These are phyloP conservation scores for Nymphalis urticae DNA, from an alignment of 2,888 invertebrate genomes.

Conservation along the genomic window DNA sequence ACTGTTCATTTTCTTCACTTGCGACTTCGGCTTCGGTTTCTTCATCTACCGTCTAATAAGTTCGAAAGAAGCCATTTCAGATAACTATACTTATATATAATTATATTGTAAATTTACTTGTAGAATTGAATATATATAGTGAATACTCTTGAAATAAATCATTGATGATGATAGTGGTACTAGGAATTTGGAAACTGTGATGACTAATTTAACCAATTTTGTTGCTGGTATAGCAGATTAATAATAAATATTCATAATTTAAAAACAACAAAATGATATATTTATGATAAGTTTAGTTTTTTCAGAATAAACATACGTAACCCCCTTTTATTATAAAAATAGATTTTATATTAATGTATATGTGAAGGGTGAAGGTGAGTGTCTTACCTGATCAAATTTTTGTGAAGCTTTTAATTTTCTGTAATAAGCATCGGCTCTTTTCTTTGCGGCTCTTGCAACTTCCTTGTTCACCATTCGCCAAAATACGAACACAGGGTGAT, in stretches of 20 bases:
- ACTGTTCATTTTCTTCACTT: conserved; percentile 60
- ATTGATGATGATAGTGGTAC: too few relatives aligned
- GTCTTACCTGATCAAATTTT: conserved; percentile 59
- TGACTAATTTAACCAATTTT: too few relatives aligned
- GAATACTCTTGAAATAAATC: neutral
- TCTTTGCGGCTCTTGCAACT: conserved; percentile 72
- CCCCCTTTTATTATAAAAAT: too few relatives aligned
- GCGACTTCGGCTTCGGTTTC: conserved; percentile 63
- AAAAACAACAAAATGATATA: too few relatives aligned
- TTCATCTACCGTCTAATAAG: conserved; percentile 64
- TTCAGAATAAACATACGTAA: too few relatives aligned
- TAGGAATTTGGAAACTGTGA: too few relatives aligned
- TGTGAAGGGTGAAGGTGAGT: conserved; percentile 24
- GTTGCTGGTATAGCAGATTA: too few relatives aligned
- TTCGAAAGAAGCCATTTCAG: conserved; percentile 36
- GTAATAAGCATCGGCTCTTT: conserved; percentile 71
- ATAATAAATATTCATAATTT: too few relatives aligned
- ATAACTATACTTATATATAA: neutral
- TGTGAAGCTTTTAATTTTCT: conserved; percentile 71
- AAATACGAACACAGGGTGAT: conserved; percentile 86
- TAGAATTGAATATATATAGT: neutral
- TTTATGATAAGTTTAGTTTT: too few relatives aligned
- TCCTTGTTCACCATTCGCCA: conserved; percentile 81
- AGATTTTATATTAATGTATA: too few relatives aligned
- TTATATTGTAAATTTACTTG: neutral